Evolutionary conservation across 1,140 invertebrate genomes (phyloP).

Genomic region (Drusus annulatus): DNA sequence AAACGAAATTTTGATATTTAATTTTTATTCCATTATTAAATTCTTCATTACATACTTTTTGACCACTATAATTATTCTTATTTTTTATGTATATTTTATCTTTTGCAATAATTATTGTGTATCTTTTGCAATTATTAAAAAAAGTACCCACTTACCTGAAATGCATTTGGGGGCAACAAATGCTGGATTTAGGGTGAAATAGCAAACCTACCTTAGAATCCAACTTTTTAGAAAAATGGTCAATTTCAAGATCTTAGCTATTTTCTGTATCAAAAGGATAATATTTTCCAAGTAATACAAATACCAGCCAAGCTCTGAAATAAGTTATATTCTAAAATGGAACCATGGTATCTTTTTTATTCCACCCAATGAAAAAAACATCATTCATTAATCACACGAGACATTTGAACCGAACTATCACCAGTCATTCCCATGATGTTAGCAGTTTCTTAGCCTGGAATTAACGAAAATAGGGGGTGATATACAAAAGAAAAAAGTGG

Average conservation of each 20-base stretch:
- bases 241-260: too few relatives aligned
- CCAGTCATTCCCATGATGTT: not conserved
- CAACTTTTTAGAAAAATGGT: too few relatives aligned
- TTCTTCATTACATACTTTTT: constrained; percentile 28
- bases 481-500: not conserved
- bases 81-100: not conserved
- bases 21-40: constrained; percentile 20
- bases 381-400: not conserved
- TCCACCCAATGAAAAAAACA: too few relatives aligned
- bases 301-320: too few relatives aligned
- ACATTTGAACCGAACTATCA: not conserved
- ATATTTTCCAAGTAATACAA: too few relatives aligned
- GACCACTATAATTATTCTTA: constrained; percentile 12
- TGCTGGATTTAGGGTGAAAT: not conserved
- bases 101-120: constrained; percentile 1
- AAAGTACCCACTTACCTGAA: constrained; percentile 22
- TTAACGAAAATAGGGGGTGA: not conserved
- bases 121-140: not conserved
- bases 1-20: not conserved
- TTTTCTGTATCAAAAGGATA: too few relatives aligned
- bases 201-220: not conserved
- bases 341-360: too few relatives aligned
- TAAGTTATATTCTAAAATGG: too few relatives aligned
- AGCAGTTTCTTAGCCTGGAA: not conserved
- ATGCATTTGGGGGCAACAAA: too few relatives aligned